Conservation (phyloP, 2,888 invertebrate species). For the Syrphus vitripennis region DNA sequence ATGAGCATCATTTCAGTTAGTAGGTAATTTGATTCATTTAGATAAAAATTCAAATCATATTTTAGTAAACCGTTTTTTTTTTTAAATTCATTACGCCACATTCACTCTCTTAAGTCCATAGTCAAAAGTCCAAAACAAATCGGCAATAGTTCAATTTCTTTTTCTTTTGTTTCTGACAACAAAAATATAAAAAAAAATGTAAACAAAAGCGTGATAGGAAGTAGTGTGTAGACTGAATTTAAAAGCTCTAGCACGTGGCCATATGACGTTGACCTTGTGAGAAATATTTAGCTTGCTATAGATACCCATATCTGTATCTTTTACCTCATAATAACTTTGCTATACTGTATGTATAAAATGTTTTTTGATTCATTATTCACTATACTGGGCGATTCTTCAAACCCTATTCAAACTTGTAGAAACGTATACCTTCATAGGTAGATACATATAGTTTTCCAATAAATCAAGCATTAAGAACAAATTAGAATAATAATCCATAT, state of each 20-base stretch:
- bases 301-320: not conserved
- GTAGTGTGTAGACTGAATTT: not conserved
- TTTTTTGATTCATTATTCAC: not conserved
- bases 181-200: not conserved
- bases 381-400: not conserved
- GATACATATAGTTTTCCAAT: not conserved
- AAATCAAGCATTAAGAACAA: not conserved
- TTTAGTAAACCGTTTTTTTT: not conserved
- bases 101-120: not conserved
- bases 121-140: conserved; percentile 1
- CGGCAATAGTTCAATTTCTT: conserved; percentile 15
- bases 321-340: not conserved
- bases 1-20: too few relatives aligned
- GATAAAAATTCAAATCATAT: not conserved
- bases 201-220: conserved; percentile 38
- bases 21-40: not conserved
- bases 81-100: not conserved
- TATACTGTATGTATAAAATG: not conserved
- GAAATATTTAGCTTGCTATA: not conserved
- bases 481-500: not conserved
- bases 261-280: conserved; percentile 26
- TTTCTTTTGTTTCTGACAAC: not conserved
- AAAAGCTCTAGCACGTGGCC: conserved; percentile 47
- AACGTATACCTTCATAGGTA: too few relatives aligned
- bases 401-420: not conserved